Base-by-base conservation (phyloP, 2,888 invertebrate genomes). In the Rhamphomyia laevipes region DNA sequence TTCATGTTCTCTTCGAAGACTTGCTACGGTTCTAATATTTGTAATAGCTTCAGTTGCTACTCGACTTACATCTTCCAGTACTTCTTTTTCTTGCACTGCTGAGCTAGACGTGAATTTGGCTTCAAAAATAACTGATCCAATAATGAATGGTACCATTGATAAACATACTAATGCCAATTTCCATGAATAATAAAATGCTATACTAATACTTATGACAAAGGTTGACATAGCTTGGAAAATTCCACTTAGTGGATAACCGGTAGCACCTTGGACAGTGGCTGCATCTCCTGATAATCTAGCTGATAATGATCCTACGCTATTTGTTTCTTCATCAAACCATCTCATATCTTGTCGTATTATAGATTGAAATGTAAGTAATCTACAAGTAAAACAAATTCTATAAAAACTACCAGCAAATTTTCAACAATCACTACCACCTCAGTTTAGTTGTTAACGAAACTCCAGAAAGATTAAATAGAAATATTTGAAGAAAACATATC, bases 401-500 rank as follows among this genome's bases (percentile, higher is more conserved):
- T 7, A 11, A n/a, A n/a, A n/a, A n/a, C n/a, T 42, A n/a, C 4
- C 31, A 31, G 10, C 21, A 31, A 11, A n/a, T 11, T 30, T 9
- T 35, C n/a, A 35, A 12, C 7, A 18, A 17, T 17, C 10, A 10
- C 15, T 13, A 18, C 6, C 61, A 76, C 75, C 79, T 74, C 23
- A 80, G 71, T 56, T 88, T 73, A 43, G 81, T 76, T 0, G 89
- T 89, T 46, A 90, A 72, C 51, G 79, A 75, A 42, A 87, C 83
- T 3, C 89, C 90, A 3, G 88, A 83, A 46, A 82, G 67, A 43
- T 83, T 84, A 63, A 89, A 89, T 61, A 84, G 77, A 66, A 77
- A 84, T 49, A 83, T 80, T 67, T 85, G 84, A 45, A 82, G 66
- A 64, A 84, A 85, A 17, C 80, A 80, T 2, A 80, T 76, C 1